These are phyloP conservation scores for Ancistrus triradiatus DNA, from an alignment of 2,113 vertebrate genomes.

Conservation along the genomic window DNA sequence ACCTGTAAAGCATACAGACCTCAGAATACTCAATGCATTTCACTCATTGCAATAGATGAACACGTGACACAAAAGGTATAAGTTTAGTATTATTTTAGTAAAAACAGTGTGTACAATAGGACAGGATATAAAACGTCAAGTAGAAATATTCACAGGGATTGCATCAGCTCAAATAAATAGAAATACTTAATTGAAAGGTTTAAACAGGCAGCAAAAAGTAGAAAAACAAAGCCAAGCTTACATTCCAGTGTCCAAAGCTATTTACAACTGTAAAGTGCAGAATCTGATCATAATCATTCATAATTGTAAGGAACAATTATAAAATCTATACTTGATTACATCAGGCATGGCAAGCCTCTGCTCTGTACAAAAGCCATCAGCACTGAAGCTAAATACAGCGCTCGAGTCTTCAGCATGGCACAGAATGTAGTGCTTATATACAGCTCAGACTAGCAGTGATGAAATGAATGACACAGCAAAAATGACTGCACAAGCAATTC, in stretches of 20 bases:
- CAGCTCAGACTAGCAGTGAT: too few relatives aligned
- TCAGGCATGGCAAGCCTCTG: too few relatives aligned
- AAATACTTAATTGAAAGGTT: conserved; percentile 14
- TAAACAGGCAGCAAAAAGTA: neutral
- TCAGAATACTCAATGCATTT: too few relatives aligned
- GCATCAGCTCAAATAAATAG: conserved; percentile 49
- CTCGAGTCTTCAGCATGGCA: too few relatives aligned
- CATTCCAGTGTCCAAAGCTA: conserved; percentile 24
- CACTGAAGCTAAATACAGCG: too few relatives aligned
- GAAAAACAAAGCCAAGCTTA: conserved; percentile 7
- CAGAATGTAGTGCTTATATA: too few relatives aligned
- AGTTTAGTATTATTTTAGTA: conserved; percentile 11
- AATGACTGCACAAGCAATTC: too few relatives aligned
- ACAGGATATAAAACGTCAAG: conserved; percentile 25
- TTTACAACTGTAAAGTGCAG: conserved; percentile 41
- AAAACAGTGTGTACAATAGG: conserved; percentile 1
- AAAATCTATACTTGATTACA: too few relatives aligned
- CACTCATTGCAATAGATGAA: too few relatives aligned
- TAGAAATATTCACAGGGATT: conserved; percentile 21
- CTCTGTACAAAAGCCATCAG: too few relatives aligned
- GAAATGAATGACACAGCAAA: too few relatives aligned
- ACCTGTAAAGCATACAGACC: too few relatives aligned
- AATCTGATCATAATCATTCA: neutral
- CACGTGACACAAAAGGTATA: neutral
- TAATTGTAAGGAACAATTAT: neutral